Evolutionary conservation across 92 coral and sea anemone species (phyloP), one percentile per base, ranked within the genome.

Genomic region (Plumapathes pennacea): DNA sequence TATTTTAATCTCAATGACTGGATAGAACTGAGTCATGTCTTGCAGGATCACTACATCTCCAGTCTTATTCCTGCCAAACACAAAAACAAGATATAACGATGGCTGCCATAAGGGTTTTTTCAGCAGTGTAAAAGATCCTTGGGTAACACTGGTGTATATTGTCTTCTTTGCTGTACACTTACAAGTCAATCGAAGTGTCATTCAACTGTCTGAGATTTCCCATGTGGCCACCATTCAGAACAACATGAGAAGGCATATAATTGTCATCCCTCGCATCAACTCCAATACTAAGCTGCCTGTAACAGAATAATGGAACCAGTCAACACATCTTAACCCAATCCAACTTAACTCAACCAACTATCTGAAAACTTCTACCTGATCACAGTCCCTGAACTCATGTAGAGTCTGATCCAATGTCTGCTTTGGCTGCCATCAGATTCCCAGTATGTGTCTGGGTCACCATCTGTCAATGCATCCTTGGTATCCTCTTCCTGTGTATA

Each of bases 351-450:
- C 37, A 5, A 54, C 20, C 34, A 14, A 20, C 14, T 19, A 17
- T 9, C 32, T 37, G 22, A 25, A 38, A 21, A 10, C 12, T 33
- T 57, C 12, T 72, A 87, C 96, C 76, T 94, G 46, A 94, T 76
- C 13, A 94, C 50, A 30, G 89, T 84, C 20, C 96, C 99, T 24
- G 90, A 88, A 33, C 82, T 88, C 81, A 94, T 84, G 33, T 67
- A 69, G 13, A 94, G 74, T 37, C 74, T 85, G n/a, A 94, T 68
- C 99, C 99, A 94, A 68, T 94, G 99, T 30, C 92, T 74, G 38
- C 99, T 85, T 60, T 94, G 99, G 62, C 90, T 88, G 28, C 98
- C 98, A 40, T 92, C 98, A 2, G 96, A 80, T 70, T 92, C 98
- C 98, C 98, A 92, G 71, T 62, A 88, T 1, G 89, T 92, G 10